A percentile compares a stretch with the other conserved stretches of the same genome.
These are phyloP conservation scores for Ictidomys tridecemlineatus DNA, from an alignment of 2,113 vertebrate genomes.

Conservation along the genomic window DNA sequence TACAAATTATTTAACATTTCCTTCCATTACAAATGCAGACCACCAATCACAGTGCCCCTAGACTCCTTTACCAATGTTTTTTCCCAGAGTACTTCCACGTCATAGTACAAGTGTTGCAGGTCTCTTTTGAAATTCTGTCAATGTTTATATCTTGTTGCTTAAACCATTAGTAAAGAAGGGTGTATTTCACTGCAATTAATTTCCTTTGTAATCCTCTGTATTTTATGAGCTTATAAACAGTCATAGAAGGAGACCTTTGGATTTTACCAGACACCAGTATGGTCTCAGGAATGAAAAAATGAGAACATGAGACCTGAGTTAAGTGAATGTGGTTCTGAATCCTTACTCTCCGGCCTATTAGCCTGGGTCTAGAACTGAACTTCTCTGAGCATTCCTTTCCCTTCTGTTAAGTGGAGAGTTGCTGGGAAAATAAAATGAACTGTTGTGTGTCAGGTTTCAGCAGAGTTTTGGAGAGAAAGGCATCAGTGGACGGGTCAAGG, in stretches of 20 bases:
- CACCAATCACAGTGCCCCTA: neutral
- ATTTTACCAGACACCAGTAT: neutral
- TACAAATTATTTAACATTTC: constrained; percentile 1
- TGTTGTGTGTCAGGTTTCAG: neutral
- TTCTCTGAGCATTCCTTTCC: neutral
- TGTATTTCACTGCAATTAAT: neutral
- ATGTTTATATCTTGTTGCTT: neutral
- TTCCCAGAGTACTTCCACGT: neutral
- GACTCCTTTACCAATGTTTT: neutral
- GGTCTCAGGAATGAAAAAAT: neutral
- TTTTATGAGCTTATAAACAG: neutral
- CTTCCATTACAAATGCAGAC: constrained; percentile 1
- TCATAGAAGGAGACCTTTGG: neutral
- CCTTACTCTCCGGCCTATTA: neutral
- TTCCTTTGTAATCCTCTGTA: neutral
- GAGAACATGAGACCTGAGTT: neutral
- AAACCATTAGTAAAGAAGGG: neutral
- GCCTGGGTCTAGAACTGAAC: neutral
- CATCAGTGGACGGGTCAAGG: neutral
- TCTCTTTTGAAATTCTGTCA: constrained; percentile 10
- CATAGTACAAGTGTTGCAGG: neutral
- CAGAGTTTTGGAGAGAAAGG: neutral
- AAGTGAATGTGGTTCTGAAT: neutral
- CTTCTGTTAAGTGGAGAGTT: neutral
- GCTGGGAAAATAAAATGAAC: neutral